Evolutionary conservation across 2,797 vertebrate species (phyloP), one percentile per base, ranked within the genome.

Genomic region (Anas bahamensis): DNA sequence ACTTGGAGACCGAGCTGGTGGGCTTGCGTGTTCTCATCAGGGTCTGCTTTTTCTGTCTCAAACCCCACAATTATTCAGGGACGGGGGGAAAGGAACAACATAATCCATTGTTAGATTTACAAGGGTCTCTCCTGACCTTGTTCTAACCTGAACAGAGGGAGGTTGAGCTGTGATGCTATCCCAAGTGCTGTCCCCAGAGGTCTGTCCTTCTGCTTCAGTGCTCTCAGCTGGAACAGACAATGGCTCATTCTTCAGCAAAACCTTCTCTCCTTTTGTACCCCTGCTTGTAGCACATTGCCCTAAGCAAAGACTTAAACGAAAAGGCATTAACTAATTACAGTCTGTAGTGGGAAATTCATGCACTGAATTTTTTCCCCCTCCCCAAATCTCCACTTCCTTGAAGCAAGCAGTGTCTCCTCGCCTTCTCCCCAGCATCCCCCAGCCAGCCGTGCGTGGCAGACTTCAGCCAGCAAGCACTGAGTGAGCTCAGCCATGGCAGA

Each of bases 231-330:
- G 33, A 73, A 74, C 71, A 87, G 33, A 50, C 53, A 57, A 29
- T 13, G 65, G 13, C 70, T 94, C 46, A 48, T 42, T 86, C 31
- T 78, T 87, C 15, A 66, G 59, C 65, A 86, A 79, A 88, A 53
- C 18, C 48, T 75, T 28, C 73, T 24, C 14, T 87, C 3, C 29
- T 78, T 72, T 74, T 64, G 24, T 85, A 39, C 11, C 56, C 68
- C 18, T 53, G 3, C 11, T 55, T n/a, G n/a, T 17, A 23, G 37
- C 22, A 24, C 31, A 9, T 41, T 55, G 37, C 39, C 52, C 11
- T 41, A 55, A 71, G 50, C 52, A 24, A 39, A 31, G 22, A 24
- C 29, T 9, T 41, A 50, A 41, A 41, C 41, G 68, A 31, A 50
- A 71, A 55, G 28, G 21, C 19, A 12, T 71, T 23, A 41, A 41